Evolutionary conservation across 2,888 invertebrate genomes (phyloP), one percentile per base, ranked within the genome.

Genomic region (Uropetala carovei): DNA sequence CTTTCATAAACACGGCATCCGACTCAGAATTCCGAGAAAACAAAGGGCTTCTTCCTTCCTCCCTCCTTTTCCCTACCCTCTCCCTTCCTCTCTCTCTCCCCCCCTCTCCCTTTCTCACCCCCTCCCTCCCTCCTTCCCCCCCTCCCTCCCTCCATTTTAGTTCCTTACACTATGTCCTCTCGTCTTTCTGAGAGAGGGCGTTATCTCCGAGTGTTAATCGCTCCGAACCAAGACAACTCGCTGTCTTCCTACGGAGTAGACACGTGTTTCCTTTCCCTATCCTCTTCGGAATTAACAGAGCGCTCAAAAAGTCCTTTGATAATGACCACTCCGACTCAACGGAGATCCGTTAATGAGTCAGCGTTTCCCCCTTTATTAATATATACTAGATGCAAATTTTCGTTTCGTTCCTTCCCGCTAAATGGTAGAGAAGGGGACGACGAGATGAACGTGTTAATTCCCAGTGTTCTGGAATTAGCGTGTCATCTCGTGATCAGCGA

Each of bases 321-420:
- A 75, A 75, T 75, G 75, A 75, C 75, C 27, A 75, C 27, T 27
- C 5, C 75, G 22, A 5, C 27, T 75, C 22, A n/a, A 13, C 75
- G 75, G 75, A 22, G 16, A 75, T 22, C 27, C 75, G 75, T 75
- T 27, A 75, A 75, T 75, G 75, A 75, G 75, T 27, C 75, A 75
- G 75, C 22, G 75, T 27, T 75, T 27, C 75, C 27, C 27, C 75
- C 75, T 75, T 75, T 75, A 75, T 75, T 75, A 75, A 75, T 75
- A 27, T 75, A 27, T 75, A 75, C 75, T 7, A 75, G 75, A 75
- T 75, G 75, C 75, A 75, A 75, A 75, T 75, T n/a, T n/a, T 68
- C 16, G 75, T 75, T 75, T 75, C 75, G 75, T 75, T 75, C 11
- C 9, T 8, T 27, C 75, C 27, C 16, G 75, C 75, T 75, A 75